A percentile compares a stretch with the other conserved stretches of the same genome.
These are phyloP conservation scores for Toxotes chatareus DNA, from an alignment of 2,113 vertebrate genomes.

Conservation along the genomic window DNA sequence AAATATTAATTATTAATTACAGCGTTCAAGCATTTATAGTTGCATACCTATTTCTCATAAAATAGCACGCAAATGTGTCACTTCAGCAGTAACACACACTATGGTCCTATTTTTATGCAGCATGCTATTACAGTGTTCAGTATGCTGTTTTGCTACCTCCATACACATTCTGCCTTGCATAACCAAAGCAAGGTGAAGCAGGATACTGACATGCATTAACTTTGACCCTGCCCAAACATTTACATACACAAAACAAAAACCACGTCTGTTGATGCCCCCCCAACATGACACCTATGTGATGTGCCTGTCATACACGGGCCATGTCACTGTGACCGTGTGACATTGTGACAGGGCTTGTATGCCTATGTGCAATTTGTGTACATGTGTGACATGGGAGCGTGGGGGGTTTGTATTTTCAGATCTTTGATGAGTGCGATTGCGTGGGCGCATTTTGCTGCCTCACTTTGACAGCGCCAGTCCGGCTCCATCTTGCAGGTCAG, in stretches of 20 bases:
- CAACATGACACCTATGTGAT: slow-evolving; percentile 74
- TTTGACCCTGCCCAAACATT: slow-evolving; percentile 75
- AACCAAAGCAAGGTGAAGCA: slow-evolving; percentile 69
- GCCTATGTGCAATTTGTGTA: slow-evolving; percentile 47
- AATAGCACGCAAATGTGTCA: background rate
- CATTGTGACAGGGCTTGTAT: slow-evolving; percentile 58
- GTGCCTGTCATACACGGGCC: slow-evolving; percentile 58
- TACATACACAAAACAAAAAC: slow-evolving; percentile 75
- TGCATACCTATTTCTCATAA: background rate
- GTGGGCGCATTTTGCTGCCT: slow-evolving; percentile 59
- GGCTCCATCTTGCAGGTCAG: slow-evolving; percentile 77
- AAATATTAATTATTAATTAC: background rate
- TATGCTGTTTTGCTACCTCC: slow-evolving; percentile 36
- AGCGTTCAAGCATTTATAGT: background rate
- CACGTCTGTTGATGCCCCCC: slow-evolving; percentile 53
- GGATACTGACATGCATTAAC: slow-evolving; percentile 70
- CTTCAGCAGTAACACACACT: background rate
- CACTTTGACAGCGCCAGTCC: slow-evolving; percentile 65
- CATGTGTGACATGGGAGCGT: background rate
- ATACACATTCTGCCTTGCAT: slow-evolving; percentile 40
- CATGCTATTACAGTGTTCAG: slow-evolving; percentile 23
- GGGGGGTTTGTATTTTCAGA: slow-evolving; percentile 23
- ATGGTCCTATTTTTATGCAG: slow-evolving; percentile 6
- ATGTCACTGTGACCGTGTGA: slow-evolving; percentile 62
- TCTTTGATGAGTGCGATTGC: slow-evolving; percentile 50